Conservation (phyloP, 1,140 invertebrate species). For the Oedothorax gibbosus region DNA sequence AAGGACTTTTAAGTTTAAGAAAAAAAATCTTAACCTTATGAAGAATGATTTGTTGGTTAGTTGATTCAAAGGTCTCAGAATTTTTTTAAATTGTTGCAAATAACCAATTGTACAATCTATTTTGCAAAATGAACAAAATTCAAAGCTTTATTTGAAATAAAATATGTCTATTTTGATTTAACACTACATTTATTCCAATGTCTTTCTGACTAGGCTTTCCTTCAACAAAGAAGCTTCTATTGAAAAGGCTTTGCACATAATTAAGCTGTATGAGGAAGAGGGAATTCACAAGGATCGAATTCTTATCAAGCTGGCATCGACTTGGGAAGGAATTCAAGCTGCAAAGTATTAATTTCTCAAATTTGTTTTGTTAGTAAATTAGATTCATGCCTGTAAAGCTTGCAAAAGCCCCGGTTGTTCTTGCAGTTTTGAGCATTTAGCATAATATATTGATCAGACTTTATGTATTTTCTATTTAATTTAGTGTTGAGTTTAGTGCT, state of each 20-base stretch:
- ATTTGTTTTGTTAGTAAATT: background rate
- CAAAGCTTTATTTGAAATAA: background rate
- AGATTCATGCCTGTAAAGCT: background rate
- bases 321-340: slow-evolving; percentile 99
- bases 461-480: too few species aligned
- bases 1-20: too few species aligned
- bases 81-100: background rate
- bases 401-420: too few species aligned
- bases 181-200: background rate
- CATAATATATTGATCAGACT: too few species aligned
- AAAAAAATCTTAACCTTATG: too few species aligned
- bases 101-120: too few species aligned
- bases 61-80: background rate
- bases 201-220: slow-evolving; percentile 77
- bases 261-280: slow-evolving; percentile 88
- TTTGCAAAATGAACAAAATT: too few species aligned
- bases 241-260: slow-evolving; percentile 87
- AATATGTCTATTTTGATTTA: background rate
- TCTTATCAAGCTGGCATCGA: slow-evolving; percentile 96
- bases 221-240: slow-evolving; percentile 94
- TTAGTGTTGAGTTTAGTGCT: too few species aligned
- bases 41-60: too few species aligned
- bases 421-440: too few species aligned
- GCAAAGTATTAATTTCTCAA: slow-evolving; percentile 78
- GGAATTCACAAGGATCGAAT: slow-evolving; percentile 93